phyloP scores from a whole-genome alignment of 1,140 invertebrate genomes.

The Drosophila ercepeae region DNA sequence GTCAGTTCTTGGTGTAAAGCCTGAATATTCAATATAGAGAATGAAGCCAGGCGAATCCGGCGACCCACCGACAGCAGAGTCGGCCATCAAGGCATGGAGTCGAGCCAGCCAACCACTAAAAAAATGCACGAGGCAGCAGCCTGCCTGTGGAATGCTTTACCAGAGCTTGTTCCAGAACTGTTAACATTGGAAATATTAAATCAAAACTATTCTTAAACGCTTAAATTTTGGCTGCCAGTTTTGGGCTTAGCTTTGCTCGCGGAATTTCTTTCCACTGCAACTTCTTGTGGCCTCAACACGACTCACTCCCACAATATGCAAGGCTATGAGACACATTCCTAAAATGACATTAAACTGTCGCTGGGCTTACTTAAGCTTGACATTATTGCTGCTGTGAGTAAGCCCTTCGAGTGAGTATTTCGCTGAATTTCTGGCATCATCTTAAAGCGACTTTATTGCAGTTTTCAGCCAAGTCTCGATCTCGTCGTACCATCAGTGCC shows the following conservation, averaged over 20 bases:
- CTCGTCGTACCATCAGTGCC: constrained; percentile 24
- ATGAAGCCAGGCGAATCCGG: constrained; percentile 44
- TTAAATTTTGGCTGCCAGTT: constrained; percentile 18
- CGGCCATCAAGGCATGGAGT: constrained; percentile 8
- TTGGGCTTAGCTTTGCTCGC: constrained; percentile 60
- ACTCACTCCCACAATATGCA: too few species aligned
- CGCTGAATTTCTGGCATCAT: too few species aligned
- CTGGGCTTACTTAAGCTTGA: constrained; percentile 64
- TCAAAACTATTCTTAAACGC: too few species aligned
- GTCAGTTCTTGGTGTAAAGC: neutral
- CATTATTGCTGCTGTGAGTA: constrained; percentile 53
- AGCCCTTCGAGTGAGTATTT: constrained; percentile 23
- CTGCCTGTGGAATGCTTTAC: constrained; percentile 63
- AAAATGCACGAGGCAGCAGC: constrained; percentile 71
- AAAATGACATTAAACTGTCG: constrained; percentile 30
- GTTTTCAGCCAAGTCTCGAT: constrained; percentile 10
- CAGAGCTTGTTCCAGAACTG: too few species aligned
- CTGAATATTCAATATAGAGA: constrained; percentile 10
- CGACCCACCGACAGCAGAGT: constrained; percentile 5
- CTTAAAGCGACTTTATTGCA: neutral
- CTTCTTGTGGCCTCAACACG: constrained; percentile 23
- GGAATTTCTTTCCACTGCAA: constrained; percentile 25
- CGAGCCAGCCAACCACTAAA: constrained; percentile 40
- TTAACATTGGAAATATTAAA: too few species aligned
- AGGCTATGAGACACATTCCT: constrained; percentile 57